Evolutionary conservation across 2,113 vertebrate species (phyloP), one percentile per base, ranked within the genome.

Genomic region (Vicugna pacos): DNA sequence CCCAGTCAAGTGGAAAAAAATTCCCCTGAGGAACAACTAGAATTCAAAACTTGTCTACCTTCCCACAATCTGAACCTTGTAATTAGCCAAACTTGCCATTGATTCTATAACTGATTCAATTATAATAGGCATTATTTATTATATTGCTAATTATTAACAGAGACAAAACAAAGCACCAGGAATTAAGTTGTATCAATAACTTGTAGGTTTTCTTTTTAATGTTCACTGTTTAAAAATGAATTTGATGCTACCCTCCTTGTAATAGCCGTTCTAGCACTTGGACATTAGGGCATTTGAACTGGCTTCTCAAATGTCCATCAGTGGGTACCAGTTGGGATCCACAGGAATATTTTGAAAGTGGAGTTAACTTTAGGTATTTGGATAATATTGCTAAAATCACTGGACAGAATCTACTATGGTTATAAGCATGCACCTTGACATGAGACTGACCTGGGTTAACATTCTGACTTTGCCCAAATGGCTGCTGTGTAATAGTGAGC

Each of bases 241-340:
- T 32, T 75, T 1, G 6, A 62, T 20, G 5, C 16, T 22, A 2
- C 0, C 8, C 7, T 26, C 8, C 6, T 89, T 30, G 2, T 46
- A 73, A 56, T 17, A 70, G 24, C 5, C 19, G 60, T n/a, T 11
- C 10, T 38, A 22, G 6, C 16, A 62, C n/a, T 35, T 38, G 17
- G 58, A 24, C 17, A 58, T 22, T 22, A 82, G 17, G 12, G 0
- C 19, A 50, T 52, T 30, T 56, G 17, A 81, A 87, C 79, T 56
- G 46, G 4, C 26, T 81, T 85, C 67, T 81, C 1, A 24, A 50
- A 10, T 64, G 8, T 8, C 76, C 20, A 94, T 54, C 30, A 16
- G 3, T 56, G 54, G 20, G 3, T 72, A 3, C 9, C 54, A 85
- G 4, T 1, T 60, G 38, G 26, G 11, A 46, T 56, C 6, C 30